phyloP scores from a whole-genome alignment of 1,140 invertebrate species.

The Papilio aristodemus region DNA sequence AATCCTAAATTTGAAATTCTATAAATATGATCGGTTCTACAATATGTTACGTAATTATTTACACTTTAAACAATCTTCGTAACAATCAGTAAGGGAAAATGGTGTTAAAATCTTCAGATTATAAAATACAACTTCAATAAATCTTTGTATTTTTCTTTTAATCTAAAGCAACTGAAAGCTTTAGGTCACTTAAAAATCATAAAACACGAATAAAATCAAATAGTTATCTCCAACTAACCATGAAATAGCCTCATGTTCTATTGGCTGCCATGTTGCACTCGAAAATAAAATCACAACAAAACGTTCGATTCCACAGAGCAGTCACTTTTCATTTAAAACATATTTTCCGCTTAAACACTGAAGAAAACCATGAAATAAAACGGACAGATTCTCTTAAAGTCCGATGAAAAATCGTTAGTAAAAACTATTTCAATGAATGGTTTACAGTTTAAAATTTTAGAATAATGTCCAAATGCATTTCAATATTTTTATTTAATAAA shows the following conservation, averaged over 20 bases:
- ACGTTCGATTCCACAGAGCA: conserved; percentile 56
- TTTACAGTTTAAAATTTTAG: too few species aligned
- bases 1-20: too few species aligned
- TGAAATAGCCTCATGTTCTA: conserved; percentile 74
- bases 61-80: too few species aligned
- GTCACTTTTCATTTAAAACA: conserved; percentile 57
- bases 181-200: not conserved
- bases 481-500: not conserved
- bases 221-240: conserved; percentile 65
- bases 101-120: not conserved
- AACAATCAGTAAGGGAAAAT: too few species aligned
- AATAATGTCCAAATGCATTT: conserved; percentile 6
- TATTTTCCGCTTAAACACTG: conserved; percentile 55
- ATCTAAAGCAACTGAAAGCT: not conserved
- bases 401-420: not conserved
- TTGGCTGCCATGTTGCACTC: conserved; percentile 72
- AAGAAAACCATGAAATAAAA: conserved; percentile 28
- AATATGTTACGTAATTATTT: too few species aligned
- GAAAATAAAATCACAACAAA: conserved; percentile 59
- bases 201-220: not conserved
- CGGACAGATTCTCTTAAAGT: not conserved
- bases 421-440: too few species aligned
- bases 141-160: not conserved
- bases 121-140: too few species aligned
- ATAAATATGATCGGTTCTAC: too few species aligned